phyloP scores from a whole-genome alignment of 2,113 vertebrate genomes.

The Sander vitreus region DNA sequence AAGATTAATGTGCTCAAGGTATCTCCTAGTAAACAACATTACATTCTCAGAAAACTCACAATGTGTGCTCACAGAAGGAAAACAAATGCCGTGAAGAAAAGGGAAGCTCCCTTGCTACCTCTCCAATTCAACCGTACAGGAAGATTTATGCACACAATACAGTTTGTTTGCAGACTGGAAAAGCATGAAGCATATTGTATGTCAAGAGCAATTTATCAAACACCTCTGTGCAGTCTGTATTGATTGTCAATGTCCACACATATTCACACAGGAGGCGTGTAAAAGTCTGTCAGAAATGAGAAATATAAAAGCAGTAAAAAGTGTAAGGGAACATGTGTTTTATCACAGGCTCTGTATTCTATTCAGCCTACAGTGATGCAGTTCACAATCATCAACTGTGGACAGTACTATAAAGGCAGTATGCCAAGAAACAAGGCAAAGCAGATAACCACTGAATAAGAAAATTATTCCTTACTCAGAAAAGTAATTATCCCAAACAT shows the following conservation, averaged over 20 bases:
- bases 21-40: constrained; percentile 68
- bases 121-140: constrained; percentile 56
- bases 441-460: neutral
- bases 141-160: constrained; percentile 77
- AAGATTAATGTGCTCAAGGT: constrained; percentile 72
- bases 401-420: neutral
- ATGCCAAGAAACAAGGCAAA: neutral
- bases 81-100: constrained; percentile 67
- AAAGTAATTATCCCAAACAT: constrained; percentile 27
- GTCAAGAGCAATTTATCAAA: constrained; percentile 77
- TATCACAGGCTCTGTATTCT: constrained; percentile 7
- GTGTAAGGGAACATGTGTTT: neutral
- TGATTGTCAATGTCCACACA: constrained; percentile 62
- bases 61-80: constrained; percentile 42
- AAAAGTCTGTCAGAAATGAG: constrained; percentile 29
- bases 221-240: constrained; percentile 56
- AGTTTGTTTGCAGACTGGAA: constrained; percentile 73
- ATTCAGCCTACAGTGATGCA: constrained; percentile 8
- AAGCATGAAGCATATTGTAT: constrained; percentile 58
- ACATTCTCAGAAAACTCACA: constrained; percentile 48
- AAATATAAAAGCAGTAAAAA: constrained; percentile 26
- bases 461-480: constrained; percentile 1
- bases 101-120: constrained; percentile 54
- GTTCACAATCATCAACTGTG: constrained; percentile 1
- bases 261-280: constrained; percentile 29